Evolutionary conservation across 2,888 invertebrate species (phyloP).

Genomic region (Trichacis sp.): DNA sequence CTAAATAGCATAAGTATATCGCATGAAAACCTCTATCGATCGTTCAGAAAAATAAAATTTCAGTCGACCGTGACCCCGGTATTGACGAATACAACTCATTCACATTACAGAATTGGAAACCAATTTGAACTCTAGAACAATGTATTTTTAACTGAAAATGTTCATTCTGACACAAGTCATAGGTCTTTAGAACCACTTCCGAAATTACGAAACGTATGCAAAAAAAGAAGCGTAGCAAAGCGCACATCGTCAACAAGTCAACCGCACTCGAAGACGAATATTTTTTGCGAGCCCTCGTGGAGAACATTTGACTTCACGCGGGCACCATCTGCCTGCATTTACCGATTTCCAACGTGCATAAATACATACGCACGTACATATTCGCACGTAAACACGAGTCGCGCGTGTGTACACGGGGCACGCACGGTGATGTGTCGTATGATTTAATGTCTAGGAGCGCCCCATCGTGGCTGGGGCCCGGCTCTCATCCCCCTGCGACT

Average conservation of each 20-base stretch:
- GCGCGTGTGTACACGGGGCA: slow-evolving; percentile 25
- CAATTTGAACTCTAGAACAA: no score
- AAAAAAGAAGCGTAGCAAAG: no score
- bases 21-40: neutral
- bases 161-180: no score
- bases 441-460: slow-evolving; percentile 57
- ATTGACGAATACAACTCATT: no score
- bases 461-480: slow-evolving; percentile 42
- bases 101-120: no score
- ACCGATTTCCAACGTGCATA: slow-evolving; percentile 37
- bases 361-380: slow-evolving; percentile 23
- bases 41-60: neutral
- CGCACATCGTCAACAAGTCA: slow-evolving; percentile 4
- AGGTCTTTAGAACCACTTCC: no score
- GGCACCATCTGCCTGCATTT: slow-evolving; percentile 59
- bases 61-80: neutral
- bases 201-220: no score
- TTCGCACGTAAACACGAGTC: slow-evolving; percentile 10
- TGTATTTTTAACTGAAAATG: no score
- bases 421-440: slow-evolving; percentile 45
- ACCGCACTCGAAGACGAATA: neutral
- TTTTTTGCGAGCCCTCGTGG: slow-evolving; percentile 50
- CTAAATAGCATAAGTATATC: neutral
- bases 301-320: slow-evolving; percentile 63
- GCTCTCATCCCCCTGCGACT: slow-evolving; percentile 37